phyloP scores from a whole-genome alignment of 2,113 vertebrate species.

The Sorex fumeus region DNA sequence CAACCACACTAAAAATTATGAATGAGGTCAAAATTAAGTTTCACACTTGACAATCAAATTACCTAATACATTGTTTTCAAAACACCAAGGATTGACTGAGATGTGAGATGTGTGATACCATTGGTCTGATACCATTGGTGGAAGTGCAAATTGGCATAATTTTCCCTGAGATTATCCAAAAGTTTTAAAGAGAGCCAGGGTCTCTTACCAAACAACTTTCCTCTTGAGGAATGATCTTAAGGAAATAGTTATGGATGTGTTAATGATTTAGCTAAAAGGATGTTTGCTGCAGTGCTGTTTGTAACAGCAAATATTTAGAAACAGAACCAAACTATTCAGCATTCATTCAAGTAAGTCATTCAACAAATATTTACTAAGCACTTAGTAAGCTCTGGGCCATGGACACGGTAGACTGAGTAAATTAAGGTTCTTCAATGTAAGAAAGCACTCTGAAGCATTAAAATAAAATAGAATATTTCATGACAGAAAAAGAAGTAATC shows the following conservation, averaged over 20 bases:
- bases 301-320: conserved; percentile 79
- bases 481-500: neutral
- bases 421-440: conserved; percentile 16
- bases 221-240: conserved; percentile 48
- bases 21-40: conserved; percentile 35
- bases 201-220: conserved; percentile 22
- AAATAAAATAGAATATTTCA: neutral
- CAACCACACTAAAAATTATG: conserved; percentile 5
- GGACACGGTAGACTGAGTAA: conserved; percentile 32
- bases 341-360: conserved; percentile 73
- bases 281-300: conserved; percentile 67
- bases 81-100: neutral
- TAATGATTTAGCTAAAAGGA: conserved; percentile 74
- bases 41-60: conserved; percentile 16
- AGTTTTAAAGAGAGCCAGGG: neutral
- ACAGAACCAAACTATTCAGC: conserved; percentile 64
- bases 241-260: conserved; percentile 58
- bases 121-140: neutral
- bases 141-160: neutral
- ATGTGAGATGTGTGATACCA: neutral
- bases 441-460: neutral
- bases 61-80: neutral
- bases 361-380: conserved; percentile 79
- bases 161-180: neutral
- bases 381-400: conserved; percentile 63